phyloP scores from a whole-genome alignment of 2,888 invertebrate genomes.

The Himalopsyche japonica region DNA sequence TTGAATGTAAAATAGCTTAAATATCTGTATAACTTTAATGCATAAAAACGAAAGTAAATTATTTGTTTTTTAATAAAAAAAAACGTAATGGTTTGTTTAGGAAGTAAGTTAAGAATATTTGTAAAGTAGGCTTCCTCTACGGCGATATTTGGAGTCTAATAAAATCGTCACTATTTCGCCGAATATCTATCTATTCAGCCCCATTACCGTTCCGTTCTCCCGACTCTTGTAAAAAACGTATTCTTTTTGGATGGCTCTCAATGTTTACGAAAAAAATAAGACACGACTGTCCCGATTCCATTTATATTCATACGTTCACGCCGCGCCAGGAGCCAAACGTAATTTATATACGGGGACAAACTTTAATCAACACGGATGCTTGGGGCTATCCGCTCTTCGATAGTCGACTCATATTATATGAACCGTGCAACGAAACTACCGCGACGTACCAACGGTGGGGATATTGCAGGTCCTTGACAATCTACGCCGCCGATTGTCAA shows the following conservation, averaged over 20 bases:
- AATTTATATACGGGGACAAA: conserved; percentile 32
- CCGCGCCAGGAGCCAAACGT: conserved; percentile 10
- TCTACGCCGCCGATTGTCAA: no score
- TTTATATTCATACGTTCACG: background rate
- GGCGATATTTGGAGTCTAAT: no score
- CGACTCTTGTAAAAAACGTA: background rate
- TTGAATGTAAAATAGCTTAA: no score
- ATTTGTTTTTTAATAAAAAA: no score
- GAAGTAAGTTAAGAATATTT: no score
- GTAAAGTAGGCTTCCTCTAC: no score
- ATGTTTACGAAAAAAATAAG: background rate
- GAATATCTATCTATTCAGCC: background rate
- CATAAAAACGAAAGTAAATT: no score
- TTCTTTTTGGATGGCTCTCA: background rate
- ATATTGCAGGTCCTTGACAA: no score
- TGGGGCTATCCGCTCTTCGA: background rate
- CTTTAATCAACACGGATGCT: conserved; percentile 33
- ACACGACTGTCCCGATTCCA: background rate
- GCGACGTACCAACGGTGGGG: background rate
- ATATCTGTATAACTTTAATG: no score
- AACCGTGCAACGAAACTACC: background rate
- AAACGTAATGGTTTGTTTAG: no score
- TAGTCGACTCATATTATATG: background rate
- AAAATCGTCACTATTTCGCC: no score
- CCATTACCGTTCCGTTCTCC: background rate